phyloP scores from a whole-genome alignment of 1,140 invertebrate species.

The Musca domestica region DNA sequence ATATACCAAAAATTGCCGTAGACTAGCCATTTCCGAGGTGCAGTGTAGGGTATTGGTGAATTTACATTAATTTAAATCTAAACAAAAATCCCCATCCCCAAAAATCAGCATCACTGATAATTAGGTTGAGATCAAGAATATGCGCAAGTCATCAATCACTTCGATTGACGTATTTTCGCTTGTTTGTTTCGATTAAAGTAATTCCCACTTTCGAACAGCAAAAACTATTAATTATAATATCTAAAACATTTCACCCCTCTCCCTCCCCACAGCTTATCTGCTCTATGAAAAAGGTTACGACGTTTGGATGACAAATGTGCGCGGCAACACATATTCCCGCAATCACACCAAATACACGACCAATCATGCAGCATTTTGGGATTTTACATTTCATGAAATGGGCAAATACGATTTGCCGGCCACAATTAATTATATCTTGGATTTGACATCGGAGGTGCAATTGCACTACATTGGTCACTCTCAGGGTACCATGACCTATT shows the following conservation, averaged over 20 bases:
- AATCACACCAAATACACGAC: slow-evolving; percentile 54
- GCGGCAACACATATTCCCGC: slow-evolving; percentile 48
- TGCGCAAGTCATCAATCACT: too few species aligned
- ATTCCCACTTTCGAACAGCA: too few species aligned
- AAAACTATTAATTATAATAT: too few species aligned
- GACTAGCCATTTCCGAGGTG: too few species aligned
- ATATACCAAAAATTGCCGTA: too few species aligned
- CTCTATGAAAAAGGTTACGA: slow-evolving; percentile 65
- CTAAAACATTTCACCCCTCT: background rate
- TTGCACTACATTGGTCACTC: slow-evolving; percentile 65
- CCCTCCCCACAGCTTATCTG: slow-evolving; percentile 39
- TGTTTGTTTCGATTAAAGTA: too few species aligned
- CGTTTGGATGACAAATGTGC: slow-evolving; percentile 63
- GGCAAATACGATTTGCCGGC: slow-evolving; percentile 62
- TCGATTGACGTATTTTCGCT: too few species aligned
- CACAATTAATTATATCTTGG: slow-evolving; percentile 61
- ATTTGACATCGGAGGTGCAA: slow-evolving; percentile 53
- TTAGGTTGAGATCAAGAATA: too few species aligned
- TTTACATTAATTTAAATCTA: too few species aligned
- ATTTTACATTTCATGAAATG: slow-evolving; percentile 65
- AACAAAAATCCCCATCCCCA: too few species aligned
- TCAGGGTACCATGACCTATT: slow-evolving; percentile 65
- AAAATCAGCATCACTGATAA: too few species aligned
- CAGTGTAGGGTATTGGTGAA: too few species aligned
- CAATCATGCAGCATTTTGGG: slow-evolving; percentile 56